Percentiles rank a stretch among this genome's conserved stretches.
phyloP scores from a whole-genome alignment of 2,113 vertebrate species.

The Gavialis gangeticus region DNA sequence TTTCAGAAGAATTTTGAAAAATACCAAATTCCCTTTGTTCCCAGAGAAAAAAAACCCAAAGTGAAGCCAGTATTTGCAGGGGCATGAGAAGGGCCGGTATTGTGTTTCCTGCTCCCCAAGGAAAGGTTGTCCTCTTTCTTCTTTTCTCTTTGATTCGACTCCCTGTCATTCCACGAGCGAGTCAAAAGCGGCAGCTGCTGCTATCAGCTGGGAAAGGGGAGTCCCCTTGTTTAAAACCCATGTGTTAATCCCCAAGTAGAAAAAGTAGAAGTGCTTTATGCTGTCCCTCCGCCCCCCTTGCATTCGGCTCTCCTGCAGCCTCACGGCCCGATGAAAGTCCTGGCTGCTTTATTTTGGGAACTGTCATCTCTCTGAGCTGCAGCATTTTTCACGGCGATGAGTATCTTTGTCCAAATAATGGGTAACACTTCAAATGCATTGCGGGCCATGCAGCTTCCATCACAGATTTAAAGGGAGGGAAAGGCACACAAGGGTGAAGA shows the following conservation, averaged over 20 bases:
- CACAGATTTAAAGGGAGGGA: neutral
- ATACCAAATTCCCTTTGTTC: slow-evolving; percentile 85
- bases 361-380: neutral
- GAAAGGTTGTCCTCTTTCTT: slow-evolving; percentile 82
- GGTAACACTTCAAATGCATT: neutral
- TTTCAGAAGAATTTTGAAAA: slow-evolving; percentile 82
- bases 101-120: slow-evolving; percentile 81
- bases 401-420: neutral
- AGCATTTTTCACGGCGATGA: neutral
- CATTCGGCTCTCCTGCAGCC: neutral
- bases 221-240: slow-evolving; percentile 76
- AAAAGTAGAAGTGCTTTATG: slow-evolving; percentile 17
- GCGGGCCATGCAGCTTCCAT: neutral
- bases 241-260: slow-evolving; percentile 70
- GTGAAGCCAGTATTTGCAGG: slow-evolving; percentile 77
- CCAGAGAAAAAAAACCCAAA: slow-evolving; percentile 70
- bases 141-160: slow-evolving; percentile 84
- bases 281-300: neutral
- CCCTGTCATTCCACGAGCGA: slow-evolving; percentile 79
- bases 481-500: neutral
- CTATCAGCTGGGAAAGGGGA: slow-evolving; percentile 79
- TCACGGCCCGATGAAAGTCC: rapidly evolving
- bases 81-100: slow-evolving; percentile 80
- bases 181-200: slow-evolving; percentile 83
- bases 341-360: neutral